Percentiles rank a stretch among this genome's conserved stretches.
Evolutionary conservation across 2,888 invertebrate species (phyloP).

Genomic region (Branchinecta sandiegonensis): DNA sequence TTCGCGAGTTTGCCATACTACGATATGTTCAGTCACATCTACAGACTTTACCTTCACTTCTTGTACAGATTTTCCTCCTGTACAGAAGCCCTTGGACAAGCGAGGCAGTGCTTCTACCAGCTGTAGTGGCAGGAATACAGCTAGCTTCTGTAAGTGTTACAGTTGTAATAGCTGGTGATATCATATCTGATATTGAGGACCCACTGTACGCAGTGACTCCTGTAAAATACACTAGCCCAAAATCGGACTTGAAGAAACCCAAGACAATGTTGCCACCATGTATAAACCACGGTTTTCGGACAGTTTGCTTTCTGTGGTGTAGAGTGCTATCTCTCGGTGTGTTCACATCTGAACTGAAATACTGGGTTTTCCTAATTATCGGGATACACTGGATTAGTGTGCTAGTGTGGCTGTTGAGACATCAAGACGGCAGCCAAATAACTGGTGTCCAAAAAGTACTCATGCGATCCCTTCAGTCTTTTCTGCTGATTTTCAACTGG

Average conservation of each 20-base stretch:
- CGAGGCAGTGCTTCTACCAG: slow-evolving; percentile 20
- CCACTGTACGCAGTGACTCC: neutral
- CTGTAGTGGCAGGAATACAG: slow-evolving; percentile 20
- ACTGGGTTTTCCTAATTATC: slow-evolving; percentile 23
- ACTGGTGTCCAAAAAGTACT: neutral
- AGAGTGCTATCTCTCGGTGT: slow-evolving; percentile 22
- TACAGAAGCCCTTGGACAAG: slow-evolving; percentile 21
- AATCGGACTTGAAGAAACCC: neutral
- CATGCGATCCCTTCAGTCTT: slow-evolving; percentile 19
- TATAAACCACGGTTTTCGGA: slow-evolving; percentile 13
- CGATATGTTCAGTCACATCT: slow-evolving; percentile 28
- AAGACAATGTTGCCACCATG: neutral
- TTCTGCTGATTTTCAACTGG: slow-evolving; percentile 23
- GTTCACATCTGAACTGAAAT: slow-evolving; percentile 23
- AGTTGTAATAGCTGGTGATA: slow-evolving; percentile 14
- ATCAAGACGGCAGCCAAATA: neutral
- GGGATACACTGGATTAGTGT: slow-evolving; percentile 23
- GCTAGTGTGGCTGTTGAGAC: slow-evolving; percentile 22
- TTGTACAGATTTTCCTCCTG: slow-evolving; percentile 22
- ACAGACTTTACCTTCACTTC: slow-evolving; percentile 23
- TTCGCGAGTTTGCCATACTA: slow-evolving; percentile 29
- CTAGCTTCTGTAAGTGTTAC: slow-evolving; percentile 20
- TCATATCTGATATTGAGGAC: slow-evolving; percentile 5
- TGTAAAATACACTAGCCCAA: neutral
- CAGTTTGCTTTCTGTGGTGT: slow-evolving; percentile 22